Conservation (phyloP, 2,888 invertebrate species). For the Campaea margaritaria region DNA sequence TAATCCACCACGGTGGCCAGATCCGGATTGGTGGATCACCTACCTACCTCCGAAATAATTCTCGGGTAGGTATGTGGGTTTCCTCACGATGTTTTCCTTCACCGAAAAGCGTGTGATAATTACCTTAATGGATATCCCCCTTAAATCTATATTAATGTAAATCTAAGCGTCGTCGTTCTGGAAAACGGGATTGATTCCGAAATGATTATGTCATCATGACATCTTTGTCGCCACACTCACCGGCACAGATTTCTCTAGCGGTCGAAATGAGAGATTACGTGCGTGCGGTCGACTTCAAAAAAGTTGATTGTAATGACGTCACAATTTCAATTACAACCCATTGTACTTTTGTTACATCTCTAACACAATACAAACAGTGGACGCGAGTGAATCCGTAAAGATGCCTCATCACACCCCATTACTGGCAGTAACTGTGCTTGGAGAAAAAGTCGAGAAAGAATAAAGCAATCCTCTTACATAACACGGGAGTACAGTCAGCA, state of each 20-base stretch:
- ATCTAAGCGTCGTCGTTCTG: no score
- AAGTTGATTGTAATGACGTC: constrained; percentile 30
- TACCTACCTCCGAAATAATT: no score
- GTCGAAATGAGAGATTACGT: not conserved
- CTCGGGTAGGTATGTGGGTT: no score
- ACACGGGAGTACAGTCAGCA: constrained; percentile 47
- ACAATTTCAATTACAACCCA: constrained; percentile 33
- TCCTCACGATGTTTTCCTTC: no score
- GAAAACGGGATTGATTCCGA: no score
- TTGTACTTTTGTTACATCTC: constrained; percentile 34
- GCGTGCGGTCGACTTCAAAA: constrained; percentile 19
- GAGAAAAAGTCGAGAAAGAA: constrained; percentile 52
- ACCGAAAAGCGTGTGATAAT: no score
- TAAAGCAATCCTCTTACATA: constrained; percentile 46
- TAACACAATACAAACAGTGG: constrained; percentile 43
- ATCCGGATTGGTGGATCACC: no score
- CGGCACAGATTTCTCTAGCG: not conserved
- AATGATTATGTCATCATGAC: no score
- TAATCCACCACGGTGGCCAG: no score
- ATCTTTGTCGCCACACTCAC: no score
- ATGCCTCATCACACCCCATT: constrained; percentile 68
- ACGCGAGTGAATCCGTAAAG: constrained; percentile 56
- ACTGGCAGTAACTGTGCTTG: constrained; percentile 62
- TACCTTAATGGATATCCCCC: no score
- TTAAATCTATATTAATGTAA: no score